Conservation (phyloP, 2,888 invertebrate species). For the Latheticus oryzae region DNA sequence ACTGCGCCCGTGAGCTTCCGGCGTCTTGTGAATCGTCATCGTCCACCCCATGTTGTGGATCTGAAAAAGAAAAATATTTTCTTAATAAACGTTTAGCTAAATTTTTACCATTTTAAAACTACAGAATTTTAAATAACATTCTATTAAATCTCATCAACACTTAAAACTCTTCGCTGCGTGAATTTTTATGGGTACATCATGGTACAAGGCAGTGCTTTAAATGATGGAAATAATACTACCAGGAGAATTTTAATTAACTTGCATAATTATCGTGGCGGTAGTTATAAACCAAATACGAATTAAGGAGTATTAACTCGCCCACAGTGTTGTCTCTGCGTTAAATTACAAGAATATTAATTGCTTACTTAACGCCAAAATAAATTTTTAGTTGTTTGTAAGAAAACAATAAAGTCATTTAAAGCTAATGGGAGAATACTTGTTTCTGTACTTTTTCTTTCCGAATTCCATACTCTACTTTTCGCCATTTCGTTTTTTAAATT, state of each 20-base stretch:
- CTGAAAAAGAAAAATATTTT: slow-evolving; percentile 49
- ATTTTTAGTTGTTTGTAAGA: too few relatives aligned
- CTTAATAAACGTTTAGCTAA: background rate
- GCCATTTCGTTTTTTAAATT: slow-evolving; percentile 15
- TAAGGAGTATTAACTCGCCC: slow-evolving; percentile 6
- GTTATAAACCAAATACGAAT: slow-evolving; percentile 13
- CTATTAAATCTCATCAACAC: slow-evolving; percentile 3
- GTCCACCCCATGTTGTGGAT: slow-evolving; percentile 59
- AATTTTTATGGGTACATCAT: slow-evolving; percentile 18
- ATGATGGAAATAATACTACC: slow-evolving; percentile 18
- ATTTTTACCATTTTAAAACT: too few relatives aligned
- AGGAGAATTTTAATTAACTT: slow-evolving; percentile 24
- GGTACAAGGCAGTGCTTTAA: slow-evolving; percentile 9
- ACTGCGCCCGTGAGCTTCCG: slow-evolving; percentile 81
- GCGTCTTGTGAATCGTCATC: slow-evolving; percentile 61
- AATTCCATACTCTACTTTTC: too few relatives aligned
- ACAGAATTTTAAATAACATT: too few relatives aligned
- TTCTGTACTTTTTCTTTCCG: too few relatives aligned
- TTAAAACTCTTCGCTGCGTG: slow-evolving; percentile 20
- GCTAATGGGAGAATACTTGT: too few relatives aligned
- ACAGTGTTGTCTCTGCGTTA: slow-evolving; percentile 5
- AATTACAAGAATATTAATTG: too few relatives aligned
- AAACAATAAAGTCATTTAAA: too few relatives aligned
- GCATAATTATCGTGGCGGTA: slow-evolving; percentile 14
- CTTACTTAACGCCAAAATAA: too few relatives aligned